Conservation (phyloP, 2,888 invertebrate genomes). For the Pasiphila rectangulata region DNA sequence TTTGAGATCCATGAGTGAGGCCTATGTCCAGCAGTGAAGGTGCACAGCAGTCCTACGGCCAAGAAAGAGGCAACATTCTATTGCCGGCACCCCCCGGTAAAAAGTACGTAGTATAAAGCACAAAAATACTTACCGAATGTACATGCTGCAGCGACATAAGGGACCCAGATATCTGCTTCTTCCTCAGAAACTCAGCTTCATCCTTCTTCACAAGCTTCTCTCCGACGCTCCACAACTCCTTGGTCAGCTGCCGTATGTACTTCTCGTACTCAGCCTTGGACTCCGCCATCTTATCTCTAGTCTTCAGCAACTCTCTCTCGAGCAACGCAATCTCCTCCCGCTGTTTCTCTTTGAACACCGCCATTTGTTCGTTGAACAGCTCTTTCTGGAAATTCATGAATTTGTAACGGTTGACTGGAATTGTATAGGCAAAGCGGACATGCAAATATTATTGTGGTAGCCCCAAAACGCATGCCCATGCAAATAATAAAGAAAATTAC, state of each 20-base stretch:
- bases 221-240: conserved; percentile 82
- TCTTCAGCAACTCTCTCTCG: conserved; percentile 74
- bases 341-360: conserved; percentile 70
- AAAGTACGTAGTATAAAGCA: too few species aligned
- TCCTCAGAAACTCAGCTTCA: conserved; percentile 75
- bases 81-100: too few species aligned
- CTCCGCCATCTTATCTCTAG: conserved; percentile 72
- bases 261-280: conserved; percentile 61
- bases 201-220: conserved; percentile 82
- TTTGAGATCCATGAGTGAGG: too few species aligned
- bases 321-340: conserved; percentile 74
- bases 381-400: conserved; percentile 69
- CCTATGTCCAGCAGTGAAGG: too few species aligned
- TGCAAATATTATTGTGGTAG: conserved; percentile 1
- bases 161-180: conserved; percentile 62
- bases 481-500: conserved; percentile 56
- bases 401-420: background rate
- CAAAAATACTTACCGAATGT: conserved; percentile 55
- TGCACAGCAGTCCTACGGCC: too few species aligned
- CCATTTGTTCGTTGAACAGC: conserved; percentile 83
- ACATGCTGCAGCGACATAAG: conserved; percentile 72
- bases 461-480: conserved; percentile 38
- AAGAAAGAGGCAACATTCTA: too few species aligned
- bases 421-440: background rate
- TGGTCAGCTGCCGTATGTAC: conserved; percentile 70